These are phyloP conservation scores for Hanleya hanleyi DNA, from an alignment of 2,888 invertebrate genomes.

Conservation along the genomic window DNA sequence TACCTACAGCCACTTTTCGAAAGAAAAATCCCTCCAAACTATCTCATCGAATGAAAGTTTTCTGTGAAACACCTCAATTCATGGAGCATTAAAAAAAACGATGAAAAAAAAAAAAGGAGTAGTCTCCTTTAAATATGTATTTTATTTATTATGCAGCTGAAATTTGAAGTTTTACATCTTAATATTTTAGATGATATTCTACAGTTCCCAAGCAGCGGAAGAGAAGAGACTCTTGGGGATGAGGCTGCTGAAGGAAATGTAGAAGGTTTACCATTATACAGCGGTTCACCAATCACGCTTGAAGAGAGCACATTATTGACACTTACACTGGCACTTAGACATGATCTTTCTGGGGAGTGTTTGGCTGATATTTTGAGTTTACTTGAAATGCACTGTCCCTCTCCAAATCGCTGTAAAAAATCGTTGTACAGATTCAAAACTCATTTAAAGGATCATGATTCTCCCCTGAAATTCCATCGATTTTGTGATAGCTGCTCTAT, in stretches of 20 bases:
- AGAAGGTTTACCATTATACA: constrained; percentile 16
- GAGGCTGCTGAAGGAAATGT: background rate
- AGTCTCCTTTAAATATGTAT: too few relatives aligned
- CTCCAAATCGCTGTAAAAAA: constrained; percentile 11
- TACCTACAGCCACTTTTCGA: too few relatives aligned
- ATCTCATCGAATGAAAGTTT: too few relatives aligned
- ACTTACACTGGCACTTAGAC: constrained; percentile 26
- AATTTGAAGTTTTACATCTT: too few relatives aligned
- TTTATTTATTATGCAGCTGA: too few relatives aligned
- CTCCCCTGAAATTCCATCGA: constrained; percentile 21
- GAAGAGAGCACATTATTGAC: constrained; percentile 29
- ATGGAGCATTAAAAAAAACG: too few relatives aligned
- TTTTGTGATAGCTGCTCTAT: constrained; percentile 24
- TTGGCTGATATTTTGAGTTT: constrained; percentile 28
- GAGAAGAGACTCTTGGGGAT: too few relatives aligned
- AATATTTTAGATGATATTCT: too few relatives aligned
- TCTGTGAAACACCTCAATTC: too few relatives aligned
- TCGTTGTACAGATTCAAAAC: constrained; percentile 27
- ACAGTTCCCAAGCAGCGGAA: too few relatives aligned
- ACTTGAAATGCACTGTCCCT: constrained; percentile 22
- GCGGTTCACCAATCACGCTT: constrained; percentile 21
- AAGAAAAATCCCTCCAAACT: too few relatives aligned
- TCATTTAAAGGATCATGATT: constrained; percentile 23
- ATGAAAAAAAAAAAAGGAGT: too few relatives aligned
- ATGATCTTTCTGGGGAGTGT: constrained; percentile 32